phyloP scores from a whole-genome alignment of 2,113 vertebrate species.

The Corythoichthys haematopterus region DNA sequence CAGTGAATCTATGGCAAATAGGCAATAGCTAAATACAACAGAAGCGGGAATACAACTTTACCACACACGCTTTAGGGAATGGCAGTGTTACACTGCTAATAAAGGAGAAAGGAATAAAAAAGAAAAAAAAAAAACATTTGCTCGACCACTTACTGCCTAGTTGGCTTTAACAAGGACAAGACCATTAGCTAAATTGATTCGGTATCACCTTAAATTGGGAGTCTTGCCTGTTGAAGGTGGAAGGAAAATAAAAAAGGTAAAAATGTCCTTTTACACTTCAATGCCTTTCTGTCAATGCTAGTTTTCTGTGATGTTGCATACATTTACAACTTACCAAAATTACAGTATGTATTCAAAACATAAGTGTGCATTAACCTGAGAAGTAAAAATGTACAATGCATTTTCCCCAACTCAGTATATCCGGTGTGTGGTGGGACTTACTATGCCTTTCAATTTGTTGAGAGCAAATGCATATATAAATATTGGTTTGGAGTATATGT shows the following conservation, averaged over 20 bases:
- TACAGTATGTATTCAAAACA: slow-evolving; percentile 15
- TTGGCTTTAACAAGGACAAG: slow-evolving; percentile 42
- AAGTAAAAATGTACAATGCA: slow-evolving; percentile 11
- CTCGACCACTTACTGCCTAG: slow-evolving; percentile 32
- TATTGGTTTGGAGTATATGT: no score
- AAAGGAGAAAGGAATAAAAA: not conserved
- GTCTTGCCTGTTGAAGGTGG: slow-evolving; percentile 12
- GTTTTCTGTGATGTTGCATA: slow-evolving; percentile 38
- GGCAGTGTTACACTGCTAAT: slow-evolving; percentile 24
- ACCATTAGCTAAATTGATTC: slow-evolving; percentile 50
- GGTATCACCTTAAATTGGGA: slow-evolving; percentile 40
- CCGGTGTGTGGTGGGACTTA: not conserved
- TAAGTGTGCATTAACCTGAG: slow-evolving; percentile 19
- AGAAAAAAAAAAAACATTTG: slow-evolving; percentile 14
- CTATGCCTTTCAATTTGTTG: slow-evolving; percentile 9
- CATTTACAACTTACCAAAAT: slow-evolving; percentile 20
- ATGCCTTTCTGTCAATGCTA: slow-evolving; percentile 49
- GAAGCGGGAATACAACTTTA: slow-evolving; percentile 4
- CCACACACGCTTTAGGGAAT: slow-evolving; percentile 21
- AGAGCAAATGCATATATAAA: slow-evolving; percentile 18
- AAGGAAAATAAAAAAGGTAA: not conserved
- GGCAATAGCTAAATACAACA: slow-evolving; percentile 31
- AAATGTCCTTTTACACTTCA: slow-evolving; percentile 33
- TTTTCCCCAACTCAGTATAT: slow-evolving; percentile 18
- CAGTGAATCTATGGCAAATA: slow-evolving; percentile 48